These are phyloP conservation scores for Rhinophrynus dorsalis DNA, from an alignment of 2,797 vertebrate species.

Conservation along the genomic window DNA sequence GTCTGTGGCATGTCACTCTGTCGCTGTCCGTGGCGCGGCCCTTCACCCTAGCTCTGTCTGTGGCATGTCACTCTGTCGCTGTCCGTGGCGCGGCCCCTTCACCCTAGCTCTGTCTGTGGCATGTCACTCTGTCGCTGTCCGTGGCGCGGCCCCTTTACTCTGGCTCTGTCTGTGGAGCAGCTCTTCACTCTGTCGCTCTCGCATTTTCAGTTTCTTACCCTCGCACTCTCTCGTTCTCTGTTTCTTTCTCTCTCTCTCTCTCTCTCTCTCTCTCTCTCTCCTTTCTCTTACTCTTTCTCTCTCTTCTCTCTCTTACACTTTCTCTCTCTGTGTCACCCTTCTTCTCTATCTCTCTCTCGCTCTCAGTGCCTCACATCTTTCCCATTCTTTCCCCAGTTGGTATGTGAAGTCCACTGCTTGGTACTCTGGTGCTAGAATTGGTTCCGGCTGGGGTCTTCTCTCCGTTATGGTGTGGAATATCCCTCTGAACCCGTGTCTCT, in stretches of 20 bases:
- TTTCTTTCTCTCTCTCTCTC: constrained; percentile 36
- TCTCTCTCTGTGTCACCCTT: not conserved
- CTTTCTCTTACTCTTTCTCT: constrained; percentile 20
- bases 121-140: too few species aligned
- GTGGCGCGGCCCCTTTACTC: too few species aligned
- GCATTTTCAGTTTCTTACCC: constrained; percentile 32
- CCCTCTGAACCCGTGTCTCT: constrained; percentile 56
- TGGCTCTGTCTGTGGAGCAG: not conserved
- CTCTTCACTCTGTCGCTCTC: not conserved
- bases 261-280: constrained; percentile 40
- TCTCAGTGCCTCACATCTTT: not conserved
- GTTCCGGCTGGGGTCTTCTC: not conserved
- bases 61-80: too few species aligned
- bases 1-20: too few species aligned
- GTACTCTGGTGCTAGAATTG: not conserved
- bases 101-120: too few species aligned
- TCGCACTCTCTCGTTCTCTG: constrained; percentile 27
- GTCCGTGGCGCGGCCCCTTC: too few species aligned
- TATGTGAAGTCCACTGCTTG: too few species aligned
- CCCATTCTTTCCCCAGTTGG: too few species aligned
- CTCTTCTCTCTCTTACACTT: not conserved
- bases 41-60: too few species aligned
- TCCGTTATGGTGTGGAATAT: constrained; percentile 66
- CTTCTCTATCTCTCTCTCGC: not conserved
- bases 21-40: too few species aligned